These are phyloP conservation scores for Myodes glareolus DNA, from an alignment of 2,113 vertebrate species.

Conservation along the genomic window DNA sequence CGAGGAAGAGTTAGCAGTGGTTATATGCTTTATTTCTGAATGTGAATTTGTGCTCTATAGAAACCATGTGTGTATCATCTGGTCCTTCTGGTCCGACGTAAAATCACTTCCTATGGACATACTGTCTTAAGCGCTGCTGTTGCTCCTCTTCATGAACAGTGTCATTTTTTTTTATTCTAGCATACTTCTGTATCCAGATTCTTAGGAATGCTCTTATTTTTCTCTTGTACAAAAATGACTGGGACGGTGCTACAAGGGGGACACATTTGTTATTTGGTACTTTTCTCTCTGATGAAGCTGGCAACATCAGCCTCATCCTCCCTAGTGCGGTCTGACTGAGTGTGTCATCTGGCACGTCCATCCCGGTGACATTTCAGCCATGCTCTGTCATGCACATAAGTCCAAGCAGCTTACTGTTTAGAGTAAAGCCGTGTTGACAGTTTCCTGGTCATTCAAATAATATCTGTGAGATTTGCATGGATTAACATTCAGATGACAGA, in stretches of 20 bases:
- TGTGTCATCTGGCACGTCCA: conserved; percentile 37
- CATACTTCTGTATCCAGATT: background rate
- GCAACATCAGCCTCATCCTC: conserved; percentile 12
- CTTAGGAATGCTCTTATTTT: background rate
- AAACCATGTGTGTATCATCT: background rate
- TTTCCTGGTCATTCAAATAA: conserved; percentile 70
- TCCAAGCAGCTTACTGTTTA: conserved; percentile 60
- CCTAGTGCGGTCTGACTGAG: background rate
- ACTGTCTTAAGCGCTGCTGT: background rate
- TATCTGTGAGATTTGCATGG: conserved; percentile 67
- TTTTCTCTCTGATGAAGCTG: conserved; percentile 34
- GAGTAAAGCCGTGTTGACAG: conserved; percentile 44
- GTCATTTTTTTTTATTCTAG: background rate
- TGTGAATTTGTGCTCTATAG: background rate
- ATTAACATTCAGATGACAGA: conserved; percentile 69
- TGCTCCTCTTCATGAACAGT: background rate
- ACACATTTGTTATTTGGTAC: conserved; percentile 22
- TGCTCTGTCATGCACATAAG: conserved; percentile 45
- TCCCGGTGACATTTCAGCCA: conserved; percentile 16
- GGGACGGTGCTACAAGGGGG: conserved; percentile 28
- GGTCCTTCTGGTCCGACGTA: background rate
- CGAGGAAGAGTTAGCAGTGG: background rate
- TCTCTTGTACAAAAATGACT: background rate
- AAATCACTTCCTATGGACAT: background rate
- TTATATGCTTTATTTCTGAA: conserved; percentile 23